Conservation (phyloP, 92 coral and sea anemone genomes). For the Zoanthus sansibaricus region DNA sequence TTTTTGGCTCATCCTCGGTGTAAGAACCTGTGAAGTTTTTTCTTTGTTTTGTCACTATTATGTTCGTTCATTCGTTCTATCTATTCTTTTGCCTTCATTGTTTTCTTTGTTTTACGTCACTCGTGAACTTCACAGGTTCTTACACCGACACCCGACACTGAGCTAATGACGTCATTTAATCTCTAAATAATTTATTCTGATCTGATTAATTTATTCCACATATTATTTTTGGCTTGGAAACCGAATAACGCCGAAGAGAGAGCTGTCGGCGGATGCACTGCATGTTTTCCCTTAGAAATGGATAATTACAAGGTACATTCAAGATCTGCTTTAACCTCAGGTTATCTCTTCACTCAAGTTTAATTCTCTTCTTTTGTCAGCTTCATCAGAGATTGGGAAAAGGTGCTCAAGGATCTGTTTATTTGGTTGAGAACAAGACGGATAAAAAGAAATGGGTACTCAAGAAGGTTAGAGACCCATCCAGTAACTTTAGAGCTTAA, state of each 20-base stretch:
- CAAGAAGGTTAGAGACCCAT: constrained; percentile 78
- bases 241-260: constrained; percentile 21
- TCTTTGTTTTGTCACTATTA: too few relatives aligned
- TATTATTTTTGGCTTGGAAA: constrained; percentile 44
- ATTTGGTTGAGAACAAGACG: constrained; percentile 84
- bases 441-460: constrained; percentile 84
- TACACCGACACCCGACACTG: too few relatives aligned
- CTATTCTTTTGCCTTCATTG: too few relatives aligned
- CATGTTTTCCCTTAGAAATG: constrained; percentile 1
- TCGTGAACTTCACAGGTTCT: too few relatives aligned
- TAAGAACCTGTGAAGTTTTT: too few relatives aligned
- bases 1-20: too few relatives aligned
- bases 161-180: too few relatives aligned
- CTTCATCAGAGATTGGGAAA: constrained; percentile 96
- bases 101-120: too few relatives aligned
- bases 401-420: constrained; percentile 98
- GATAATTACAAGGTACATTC: constrained; percentile 43
- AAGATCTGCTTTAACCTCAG: not conserved
- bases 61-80: too few relatives aligned
- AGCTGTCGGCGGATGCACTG: not conserved
- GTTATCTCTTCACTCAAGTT: not conserved
- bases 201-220: constrained; percentile 39
- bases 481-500: not conserved
- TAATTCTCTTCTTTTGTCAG: constrained; percentile 48
- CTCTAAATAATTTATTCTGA: too few relatives aligned